Conservation (phyloP, 2,797 vertebrate genomes). For the Hippopotamyrus pictus region DNA sequence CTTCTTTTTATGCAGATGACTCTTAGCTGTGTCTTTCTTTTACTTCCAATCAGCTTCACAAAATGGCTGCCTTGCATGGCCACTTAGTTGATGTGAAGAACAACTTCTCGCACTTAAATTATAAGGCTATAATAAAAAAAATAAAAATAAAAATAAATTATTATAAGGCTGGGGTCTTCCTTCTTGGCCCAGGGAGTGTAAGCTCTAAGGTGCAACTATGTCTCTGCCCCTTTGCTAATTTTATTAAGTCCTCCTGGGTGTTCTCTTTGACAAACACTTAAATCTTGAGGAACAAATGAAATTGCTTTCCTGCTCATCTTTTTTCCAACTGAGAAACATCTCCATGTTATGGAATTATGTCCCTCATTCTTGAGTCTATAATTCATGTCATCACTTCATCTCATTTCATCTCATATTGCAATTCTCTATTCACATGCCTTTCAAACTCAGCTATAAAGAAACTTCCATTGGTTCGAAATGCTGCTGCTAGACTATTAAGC, state of each 20-base stretch:
- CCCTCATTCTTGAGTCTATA: neutral
- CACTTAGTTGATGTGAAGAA: neutral
- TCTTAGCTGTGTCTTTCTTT: neutral
- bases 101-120: neutral
- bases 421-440: neutral
- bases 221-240: neutral
- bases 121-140: no score
- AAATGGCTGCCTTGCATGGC: neutral
- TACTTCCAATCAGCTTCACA: neutral
- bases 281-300: neutral
- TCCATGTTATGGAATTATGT: neutral
- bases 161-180: neutral
- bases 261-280: neutral
- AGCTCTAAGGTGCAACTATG: neutral
- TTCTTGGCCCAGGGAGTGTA: neutral
- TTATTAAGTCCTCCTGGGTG: neutral
- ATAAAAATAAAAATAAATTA: no score
- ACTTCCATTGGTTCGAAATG: neutral
- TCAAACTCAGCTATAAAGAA: neutral
- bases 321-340: neutral
- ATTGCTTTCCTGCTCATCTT: neutral
- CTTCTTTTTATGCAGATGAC: neutral
- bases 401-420: neutral
- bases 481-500: neutral
- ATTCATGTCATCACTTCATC: neutral